A percentile compares a stretch with the other conserved stretches of the same genome.
Conservation (phyloP, 2,888 invertebrate species). For the Dyspetes luteomarginatus region DNA sequence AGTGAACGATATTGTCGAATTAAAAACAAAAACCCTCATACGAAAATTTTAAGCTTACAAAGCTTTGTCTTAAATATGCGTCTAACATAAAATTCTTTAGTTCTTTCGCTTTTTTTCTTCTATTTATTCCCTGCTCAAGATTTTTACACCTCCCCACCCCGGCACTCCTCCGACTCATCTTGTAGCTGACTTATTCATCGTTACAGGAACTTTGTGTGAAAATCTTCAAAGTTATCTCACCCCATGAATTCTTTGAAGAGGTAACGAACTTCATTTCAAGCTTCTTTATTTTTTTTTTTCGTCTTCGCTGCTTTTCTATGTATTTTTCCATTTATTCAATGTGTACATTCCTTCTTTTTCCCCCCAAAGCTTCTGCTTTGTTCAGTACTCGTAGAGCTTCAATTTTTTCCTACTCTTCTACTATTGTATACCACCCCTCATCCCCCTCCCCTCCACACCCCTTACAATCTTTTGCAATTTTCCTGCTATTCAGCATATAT, state of each 20-base stretch:
- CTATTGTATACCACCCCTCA: too few relatives aligned
- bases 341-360: too few relatives aligned
- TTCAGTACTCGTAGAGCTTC: too few relatives aligned
- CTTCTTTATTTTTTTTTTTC: too few relatives aligned
- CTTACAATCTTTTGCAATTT: not conserved
- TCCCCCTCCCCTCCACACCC: too few relatives aligned
- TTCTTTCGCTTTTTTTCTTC: not conserved
- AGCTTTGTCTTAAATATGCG: not conserved
- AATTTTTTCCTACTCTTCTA: not conserved
- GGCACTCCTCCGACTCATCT: not conserved
- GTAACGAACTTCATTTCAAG: conserved; percentile 22
- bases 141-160: too few relatives aligned
- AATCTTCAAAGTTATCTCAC: conserved; percentile 30
- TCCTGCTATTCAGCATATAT: conserved; percentile 43
- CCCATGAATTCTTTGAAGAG: conserved; percentile 23
- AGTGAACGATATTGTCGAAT: not conserved
- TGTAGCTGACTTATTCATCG: conserved; percentile 43
- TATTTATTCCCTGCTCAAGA: not conserved
- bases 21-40: not conserved
- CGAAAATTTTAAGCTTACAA: too few relatives aligned
- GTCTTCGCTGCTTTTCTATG: too few relatives aligned
- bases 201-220: conserved; percentile 13
- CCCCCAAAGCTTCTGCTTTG: too few relatives aligned
- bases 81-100: too few relatives aligned
- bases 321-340: too few relatives aligned